Evolutionary conservation across 2,113 vertebrate species (phyloP), one percentile per base, ranked within the genome.

Genomic region (Zosterops hypoxanthus): DNA sequence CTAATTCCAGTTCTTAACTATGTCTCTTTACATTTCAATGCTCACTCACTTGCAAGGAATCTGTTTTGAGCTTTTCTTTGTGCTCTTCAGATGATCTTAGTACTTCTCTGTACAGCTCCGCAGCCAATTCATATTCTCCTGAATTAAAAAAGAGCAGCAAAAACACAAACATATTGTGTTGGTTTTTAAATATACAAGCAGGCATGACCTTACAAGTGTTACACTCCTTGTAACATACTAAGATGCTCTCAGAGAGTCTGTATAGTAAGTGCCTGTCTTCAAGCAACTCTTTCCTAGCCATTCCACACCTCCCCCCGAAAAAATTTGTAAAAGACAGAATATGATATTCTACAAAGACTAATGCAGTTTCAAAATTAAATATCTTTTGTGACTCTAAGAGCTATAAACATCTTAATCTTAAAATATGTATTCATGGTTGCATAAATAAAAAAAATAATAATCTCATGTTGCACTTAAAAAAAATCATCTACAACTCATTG

Each of bases 1-100:
- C 61, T 95, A 90, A 96, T 65, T 88, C 50, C 79, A 80, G 72
- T 69, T 88, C 82, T 92, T 93, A 96, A 90, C 64, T 50, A 93
- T 0, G 3, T 71, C 56, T 78, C 39, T 78, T 57, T 86, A 86
- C 61, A 87, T 57, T 82, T 94, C 47, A 90, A 81, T 66, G 52
- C 79, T 68, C 75, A 98, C 98, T 95, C 95, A 99, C 99, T 98
- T 99, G 99, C 79, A 99, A 97, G 23, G 99, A 99, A 97, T 99
- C 99, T 1, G 99, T 99, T 98, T 99, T 99, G 92, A 99, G 98
- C 72, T 98, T 98, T 92, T 97, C 98, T 98, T 99, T 99, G 97
- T 99, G 99, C 91, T 99, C 99, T 97, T 99, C 99, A 70, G 99
- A 99, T 19, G 99, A 99, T 47, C 99, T 98, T 49, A 99, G 96